phyloP scores from a whole-genome alignment of 2,113 vertebrate genomes.

The Greenwoodochromis staneri region DNA sequence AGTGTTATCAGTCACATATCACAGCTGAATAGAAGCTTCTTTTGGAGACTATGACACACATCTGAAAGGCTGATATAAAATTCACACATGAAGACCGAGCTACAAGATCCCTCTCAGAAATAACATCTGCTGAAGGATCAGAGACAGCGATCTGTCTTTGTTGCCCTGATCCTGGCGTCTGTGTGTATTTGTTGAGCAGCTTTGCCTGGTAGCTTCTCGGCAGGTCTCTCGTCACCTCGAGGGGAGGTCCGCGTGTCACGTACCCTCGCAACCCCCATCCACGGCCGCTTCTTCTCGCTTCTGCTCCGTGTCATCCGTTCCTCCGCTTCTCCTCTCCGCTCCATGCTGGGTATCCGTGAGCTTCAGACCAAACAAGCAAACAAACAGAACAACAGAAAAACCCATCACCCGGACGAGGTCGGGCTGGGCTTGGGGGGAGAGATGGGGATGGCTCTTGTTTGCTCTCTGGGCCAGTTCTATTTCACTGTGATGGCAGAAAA shows the following conservation, averaged over 20 bases:
- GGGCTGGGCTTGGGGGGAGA: conserved; percentile 44
- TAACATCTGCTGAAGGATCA: conserved; percentile 19
- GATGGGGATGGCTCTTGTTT: conserved; percentile 65
- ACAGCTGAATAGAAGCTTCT: neutral
- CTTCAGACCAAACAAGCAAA: conserved; percentile 72
- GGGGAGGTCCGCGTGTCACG: conserved; percentile 56
- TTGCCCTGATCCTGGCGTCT: conserved; percentile 26
- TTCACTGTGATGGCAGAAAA: conserved; percentile 59
- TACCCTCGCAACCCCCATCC: neutral
- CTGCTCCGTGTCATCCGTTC: neutral
- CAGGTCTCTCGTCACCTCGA: conserved; percentile 60
- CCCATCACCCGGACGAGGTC: conserved; percentile 64
- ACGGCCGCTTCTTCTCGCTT: neutral
- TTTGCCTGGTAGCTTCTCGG: conserved; percentile 42
- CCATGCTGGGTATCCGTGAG: conserved; percentile 57
- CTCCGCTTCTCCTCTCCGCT: conserved; percentile 9
- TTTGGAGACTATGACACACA: neutral
- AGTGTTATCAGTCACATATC: neutral
- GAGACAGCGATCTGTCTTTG: conserved; percentile 14
- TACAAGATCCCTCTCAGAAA: neutral
- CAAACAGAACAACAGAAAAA: conserved; percentile 73
- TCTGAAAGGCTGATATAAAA: neutral
- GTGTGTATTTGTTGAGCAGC: conserved; percentile 52
- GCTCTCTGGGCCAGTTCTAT: conserved; percentile 60
- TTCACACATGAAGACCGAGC: neutral